Conservation (phyloP, 2,888 invertebrate genomes). For the Sepioteuthis lessoniana region DNA sequence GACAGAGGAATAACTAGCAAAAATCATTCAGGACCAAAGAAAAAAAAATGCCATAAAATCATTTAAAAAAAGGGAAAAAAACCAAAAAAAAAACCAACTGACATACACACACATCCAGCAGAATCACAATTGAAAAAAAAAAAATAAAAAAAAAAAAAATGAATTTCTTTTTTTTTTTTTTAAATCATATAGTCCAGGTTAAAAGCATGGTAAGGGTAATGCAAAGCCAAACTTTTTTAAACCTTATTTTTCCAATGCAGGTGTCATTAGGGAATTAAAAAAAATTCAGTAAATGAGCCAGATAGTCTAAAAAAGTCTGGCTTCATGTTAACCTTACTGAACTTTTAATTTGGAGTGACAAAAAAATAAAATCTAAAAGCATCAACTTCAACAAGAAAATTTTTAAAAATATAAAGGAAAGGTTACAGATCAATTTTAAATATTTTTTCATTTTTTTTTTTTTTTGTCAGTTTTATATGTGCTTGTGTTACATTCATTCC, state of each 20-base stretch:
- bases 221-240: too few species aligned
- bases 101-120: not conserved
- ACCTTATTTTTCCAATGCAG: too few species aligned
- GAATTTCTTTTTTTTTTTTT: not conserved
- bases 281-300: too few species aligned
- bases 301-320: too few species aligned
- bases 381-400: not conserved
- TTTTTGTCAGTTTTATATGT: not conserved
- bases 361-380: too few species aligned
- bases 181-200: too few species aligned
- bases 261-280: too few species aligned
- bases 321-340: too few species aligned
- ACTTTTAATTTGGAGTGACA: too few species aligned
- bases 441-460: not conserved
- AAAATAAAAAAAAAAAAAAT: not conserved
- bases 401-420: not conserved
- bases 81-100: not conserved
- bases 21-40: not conserved
- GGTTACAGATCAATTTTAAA: not conserved
- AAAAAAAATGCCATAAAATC: not conserved
- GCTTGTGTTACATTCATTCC: constrained; percentile 24
- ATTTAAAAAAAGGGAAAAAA: not conserved
- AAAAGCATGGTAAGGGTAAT: too few species aligned
- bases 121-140: not conserved
- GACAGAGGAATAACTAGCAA: not conserved